Evolutionary conservation across 2,888 invertebrate species (phyloP).

Genomic region (Isoperla grammatica): DNA sequence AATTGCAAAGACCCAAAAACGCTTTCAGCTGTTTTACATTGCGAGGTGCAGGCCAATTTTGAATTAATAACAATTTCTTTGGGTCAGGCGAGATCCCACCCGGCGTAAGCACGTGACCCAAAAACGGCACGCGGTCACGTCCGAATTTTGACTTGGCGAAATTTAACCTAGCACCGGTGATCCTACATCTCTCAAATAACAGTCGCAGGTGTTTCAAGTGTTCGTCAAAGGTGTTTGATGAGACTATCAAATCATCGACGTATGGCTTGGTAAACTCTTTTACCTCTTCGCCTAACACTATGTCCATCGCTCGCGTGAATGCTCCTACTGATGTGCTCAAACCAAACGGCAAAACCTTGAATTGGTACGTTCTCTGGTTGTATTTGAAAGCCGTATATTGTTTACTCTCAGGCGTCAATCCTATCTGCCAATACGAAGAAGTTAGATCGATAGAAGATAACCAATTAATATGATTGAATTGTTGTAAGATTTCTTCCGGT

Average conservation of each 20-base stretch:
- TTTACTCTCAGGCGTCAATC: background rate
- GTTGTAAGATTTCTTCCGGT: background rate
- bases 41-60: conserved; percentile 3
- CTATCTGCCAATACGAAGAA: background rate
- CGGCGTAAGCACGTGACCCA: background rate
- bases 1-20: background rate
- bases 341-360: conserved; percentile 1
- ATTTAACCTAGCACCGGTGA: conserved; percentile 1
- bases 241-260: conserved; percentile 3
- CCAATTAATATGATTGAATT: background rate
- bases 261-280: background rate
- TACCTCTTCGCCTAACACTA: background rate
- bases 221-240: background rate
- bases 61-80: background rate
- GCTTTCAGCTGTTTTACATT: background rate
- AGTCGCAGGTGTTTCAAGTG: background rate
- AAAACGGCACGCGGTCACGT: background rate
- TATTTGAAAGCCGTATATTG: background rate
- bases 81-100: background rate
- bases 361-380: background rate
- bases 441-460: background rate
- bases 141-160: conserved; percentile 4
- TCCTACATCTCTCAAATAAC: background rate
- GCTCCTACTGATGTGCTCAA: background rate
- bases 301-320: background rate